Evolutionary conservation across 2,888 invertebrate species (phyloP), one percentile per base, ranked within the genome.

Genomic region (Clivina fossor): DNA sequence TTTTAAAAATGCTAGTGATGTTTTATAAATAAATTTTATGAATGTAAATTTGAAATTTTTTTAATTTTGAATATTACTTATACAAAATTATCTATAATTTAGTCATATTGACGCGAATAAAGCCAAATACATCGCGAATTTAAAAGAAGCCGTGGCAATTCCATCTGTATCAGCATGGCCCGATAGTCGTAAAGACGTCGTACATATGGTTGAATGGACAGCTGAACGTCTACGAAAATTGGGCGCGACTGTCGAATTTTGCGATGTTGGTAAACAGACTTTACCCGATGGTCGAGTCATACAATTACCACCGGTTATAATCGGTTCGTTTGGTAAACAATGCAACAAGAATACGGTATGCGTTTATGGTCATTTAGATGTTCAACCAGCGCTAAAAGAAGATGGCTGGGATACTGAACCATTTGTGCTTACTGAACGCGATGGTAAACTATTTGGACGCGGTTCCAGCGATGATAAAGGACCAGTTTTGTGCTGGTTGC

Each of bases 351-450:
- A 93, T 69, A 99, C 97, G 4, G 84, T 99, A 35, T 84, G 92
- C 56, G 80, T 99, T 55, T 99, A 99, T 73, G 98, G 98, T 0
- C 99, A 99, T 76, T 81, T 99, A 68, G 99, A 99, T 78, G 99
- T 99, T 0, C 98, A 98, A 72, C 98, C 98, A 7, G 99, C 98
- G 1, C 24, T 47, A 3, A 55, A 53, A 35, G 88, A 88, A 59
- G 97, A 97, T 78, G 98, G 97, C 0, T 98, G 98, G 98, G 80
- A 90, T 62, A 88, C 93, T 0, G 93, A 98, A 58, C 98, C 99
- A 0, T 99, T 98, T 77, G 85, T 82, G 18, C 76, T 99, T 53
- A 86, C 86, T 16, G 93, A 96, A 71, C 84, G 84, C 58, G 82
- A 96, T 76, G 92, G 85, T 1, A 96, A 94, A 71, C 76, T 97